Conservation (phyloP, 2,797 vertebrate species). For the Neoniphon sammara region DNA sequence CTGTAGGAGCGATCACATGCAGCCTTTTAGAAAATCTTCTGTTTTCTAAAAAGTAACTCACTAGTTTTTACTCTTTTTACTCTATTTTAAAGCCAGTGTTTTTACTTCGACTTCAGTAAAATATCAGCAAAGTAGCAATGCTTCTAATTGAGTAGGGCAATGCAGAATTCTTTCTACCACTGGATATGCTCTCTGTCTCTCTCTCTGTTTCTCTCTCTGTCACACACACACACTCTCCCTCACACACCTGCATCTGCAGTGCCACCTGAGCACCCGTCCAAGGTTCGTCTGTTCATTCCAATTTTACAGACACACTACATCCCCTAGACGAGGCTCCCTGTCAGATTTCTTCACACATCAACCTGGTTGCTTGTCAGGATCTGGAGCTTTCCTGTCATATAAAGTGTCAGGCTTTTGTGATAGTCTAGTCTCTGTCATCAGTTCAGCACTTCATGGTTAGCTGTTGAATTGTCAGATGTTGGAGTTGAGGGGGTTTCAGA, state of each 20-base stretch:
- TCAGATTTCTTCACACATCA: conserved; percentile 10
- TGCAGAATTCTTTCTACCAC: too few relatives aligned
- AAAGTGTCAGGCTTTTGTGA: not conserved
- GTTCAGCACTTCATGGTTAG: not conserved
- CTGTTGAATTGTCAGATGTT: not conserved
- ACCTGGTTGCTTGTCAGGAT: conserved; percentile 2
- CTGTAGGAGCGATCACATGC: too few relatives aligned
- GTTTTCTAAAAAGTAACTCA: too few relatives aligned
- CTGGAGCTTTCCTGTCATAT: conserved; percentile 3
- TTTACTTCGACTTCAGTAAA: too few relatives aligned
- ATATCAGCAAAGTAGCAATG: too few relatives aligned
- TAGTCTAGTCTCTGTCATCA: not conserved
- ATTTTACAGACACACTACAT: conserved; percentile 33
- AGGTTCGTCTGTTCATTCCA: conserved; percentile 51
- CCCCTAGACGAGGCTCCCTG: conserved; percentile 52
- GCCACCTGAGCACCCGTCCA: conserved; percentile 52
- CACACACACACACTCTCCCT: conserved; percentile 12
- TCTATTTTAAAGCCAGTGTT: too few relatives aligned
- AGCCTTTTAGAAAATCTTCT: too few relatives aligned
- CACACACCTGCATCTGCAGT: conserved; percentile 20
- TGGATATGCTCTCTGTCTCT: too few relatives aligned
- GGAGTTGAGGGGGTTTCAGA: not conserved
- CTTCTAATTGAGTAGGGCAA: too few relatives aligned
- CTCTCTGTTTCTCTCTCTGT: too few relatives aligned
- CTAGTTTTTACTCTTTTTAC: too few relatives aligned